Conservation (phyloP, 2,113 vertebrate species). For the Cephalopholis sonnerati region DNA sequence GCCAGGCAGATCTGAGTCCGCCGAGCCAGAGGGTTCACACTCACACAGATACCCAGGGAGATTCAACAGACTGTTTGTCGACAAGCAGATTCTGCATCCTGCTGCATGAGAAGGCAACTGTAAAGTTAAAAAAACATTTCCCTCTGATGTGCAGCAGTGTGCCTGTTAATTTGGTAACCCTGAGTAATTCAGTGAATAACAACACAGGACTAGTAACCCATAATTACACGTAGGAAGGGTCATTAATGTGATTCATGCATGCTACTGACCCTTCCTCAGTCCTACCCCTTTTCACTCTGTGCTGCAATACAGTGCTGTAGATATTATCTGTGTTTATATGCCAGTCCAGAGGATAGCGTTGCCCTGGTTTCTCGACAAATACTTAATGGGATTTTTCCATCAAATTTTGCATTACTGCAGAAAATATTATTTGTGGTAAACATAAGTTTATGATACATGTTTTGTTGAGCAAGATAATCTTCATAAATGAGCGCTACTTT, state of each 20-base stretch:
- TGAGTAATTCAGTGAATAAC: background rate
- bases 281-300: no score
- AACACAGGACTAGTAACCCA: background rate
- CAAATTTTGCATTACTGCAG: no score
- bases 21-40: constrained; percentile 48
- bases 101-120: background rate
- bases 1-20: constrained; percentile 41
- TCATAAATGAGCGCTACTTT: no score
- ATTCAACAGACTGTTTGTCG: constrained; percentile 30
- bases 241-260: background rate
- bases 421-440: no score
- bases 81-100: constrained; percentile 23
- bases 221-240: background rate
- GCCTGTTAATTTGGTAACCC: background rate
- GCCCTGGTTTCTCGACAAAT: no score
- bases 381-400: no score
- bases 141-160: background rate
- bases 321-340: no score
- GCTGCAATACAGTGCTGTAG: no score
- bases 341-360: no score
- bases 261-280: background rate
- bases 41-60: constrained; percentile 34
- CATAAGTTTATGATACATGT: no score
- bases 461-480: no score
- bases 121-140: constrained; percentile 18